These are phyloP conservation scores for Mastomys coucha DNA, from an alignment of 2,113 vertebrate genomes.

Conservation along the genomic window DNA sequence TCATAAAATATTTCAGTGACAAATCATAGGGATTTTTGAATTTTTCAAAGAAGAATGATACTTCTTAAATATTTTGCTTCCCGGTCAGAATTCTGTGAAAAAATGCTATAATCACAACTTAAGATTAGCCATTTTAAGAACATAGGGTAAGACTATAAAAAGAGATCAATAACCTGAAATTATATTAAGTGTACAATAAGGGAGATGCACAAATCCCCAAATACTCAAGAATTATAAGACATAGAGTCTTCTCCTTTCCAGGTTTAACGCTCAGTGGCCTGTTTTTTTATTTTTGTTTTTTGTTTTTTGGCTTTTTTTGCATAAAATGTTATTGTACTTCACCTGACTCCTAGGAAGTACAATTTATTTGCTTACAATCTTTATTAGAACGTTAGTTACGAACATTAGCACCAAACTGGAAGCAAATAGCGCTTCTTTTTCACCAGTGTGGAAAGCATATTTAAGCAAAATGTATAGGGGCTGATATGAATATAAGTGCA, in stretches of 20 bases:
- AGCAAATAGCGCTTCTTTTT: slow-evolving; percentile 73
- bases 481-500: slow-evolving; percentile 62
- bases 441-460: slow-evolving; percentile 38
- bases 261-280: slow-evolving; percentile 48
- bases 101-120: slow-evolving; percentile 39
- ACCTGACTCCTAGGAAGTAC: slow-evolving; percentile 69
- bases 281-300: slow-evolving; percentile 35
- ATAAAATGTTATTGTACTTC: slow-evolving; percentile 60
- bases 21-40: slow-evolving; percentile 61
- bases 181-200: slow-evolving; percentile 79
- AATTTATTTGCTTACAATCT: slow-evolving; percentile 82
- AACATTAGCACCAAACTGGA: slow-evolving; percentile 76
- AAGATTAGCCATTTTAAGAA: slow-evolving; percentile 68
- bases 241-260: slow-evolving; percentile 64
- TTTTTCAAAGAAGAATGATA: slow-evolving; percentile 54
- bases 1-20: slow-evolving; percentile 33
- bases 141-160: slow-evolving; percentile 66
- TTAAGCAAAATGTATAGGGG: slow-evolving; percentile 52
- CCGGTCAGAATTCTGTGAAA: slow-evolving; percentile 65
- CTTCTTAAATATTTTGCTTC: background rate
- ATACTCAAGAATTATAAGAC: slow-evolving; percentile 76
- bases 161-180: slow-evolving; percentile 76
- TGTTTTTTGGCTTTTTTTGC: slow-evolving; percentile 55
- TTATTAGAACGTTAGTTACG: slow-evolving; percentile 81
- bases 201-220: slow-evolving; percentile 71